Evolutionary conservation across 2,888 invertebrate species (phyloP).

Genomic region (Meiosimyza platycephala): DNA sequence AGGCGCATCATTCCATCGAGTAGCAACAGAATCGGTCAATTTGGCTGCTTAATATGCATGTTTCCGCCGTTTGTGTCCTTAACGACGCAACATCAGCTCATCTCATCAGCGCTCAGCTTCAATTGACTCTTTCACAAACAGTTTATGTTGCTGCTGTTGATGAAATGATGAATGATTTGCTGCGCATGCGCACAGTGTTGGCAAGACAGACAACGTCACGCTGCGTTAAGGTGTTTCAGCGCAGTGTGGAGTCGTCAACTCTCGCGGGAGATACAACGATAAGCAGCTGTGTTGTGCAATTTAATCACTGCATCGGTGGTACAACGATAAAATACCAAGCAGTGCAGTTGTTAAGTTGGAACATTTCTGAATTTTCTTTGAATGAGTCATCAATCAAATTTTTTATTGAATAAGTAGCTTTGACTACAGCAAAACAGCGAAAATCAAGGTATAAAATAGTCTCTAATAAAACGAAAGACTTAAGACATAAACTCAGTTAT

Average conservation of each 20-base stretch:
- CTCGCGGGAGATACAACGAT: conserved; percentile 7
- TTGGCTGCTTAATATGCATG: neutral
- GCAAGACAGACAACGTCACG: conserved; percentile 11
- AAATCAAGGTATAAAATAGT: too few species aligned
- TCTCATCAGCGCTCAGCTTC: neutral
- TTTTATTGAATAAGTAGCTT: too few species aligned
- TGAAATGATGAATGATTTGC: conserved; percentile 16
- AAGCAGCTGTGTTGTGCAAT: neutral
- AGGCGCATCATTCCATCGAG: neutral
- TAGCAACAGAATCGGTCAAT: neutral
- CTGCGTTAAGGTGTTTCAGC: conserved; percentile 23
- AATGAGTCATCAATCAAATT: too few species aligned
- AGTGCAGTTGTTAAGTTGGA: too few species aligned
- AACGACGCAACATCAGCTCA: conserved; percentile 8
- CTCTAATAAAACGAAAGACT: too few species aligned
- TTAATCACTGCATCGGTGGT: too few species aligned
- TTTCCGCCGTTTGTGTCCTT: neutral
- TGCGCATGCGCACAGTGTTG: neutral
- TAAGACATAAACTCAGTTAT: too few species aligned
- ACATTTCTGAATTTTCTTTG: too few species aligned
- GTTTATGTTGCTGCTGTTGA: conserved; percentile 2
- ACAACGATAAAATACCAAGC: too few species aligned
- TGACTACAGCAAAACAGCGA: too few species aligned
- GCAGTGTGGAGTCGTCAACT: neutral
- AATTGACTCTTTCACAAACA: neutral